These are phyloP conservation scores for Pristionchus arcanus DNA, from an alignment of 2,888 invertebrate species.

Conservation along the genomic window DNA sequence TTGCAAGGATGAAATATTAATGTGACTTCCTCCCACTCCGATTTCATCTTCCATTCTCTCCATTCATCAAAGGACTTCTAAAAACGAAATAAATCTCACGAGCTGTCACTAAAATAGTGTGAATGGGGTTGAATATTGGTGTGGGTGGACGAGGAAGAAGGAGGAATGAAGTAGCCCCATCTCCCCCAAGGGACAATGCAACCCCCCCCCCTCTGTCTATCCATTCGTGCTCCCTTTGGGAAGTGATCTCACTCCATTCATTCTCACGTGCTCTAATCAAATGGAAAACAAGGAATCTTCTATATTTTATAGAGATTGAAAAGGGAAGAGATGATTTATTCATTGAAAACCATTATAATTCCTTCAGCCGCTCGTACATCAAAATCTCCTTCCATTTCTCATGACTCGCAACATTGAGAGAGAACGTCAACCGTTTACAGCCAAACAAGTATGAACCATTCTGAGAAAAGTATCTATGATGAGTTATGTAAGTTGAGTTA, in stretches of 20 bases:
- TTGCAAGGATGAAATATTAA: neutral
- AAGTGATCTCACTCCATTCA: slow-evolving; percentile 1
- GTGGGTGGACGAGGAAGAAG: slow-evolving; percentile 23
- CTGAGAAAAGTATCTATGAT: neutral
- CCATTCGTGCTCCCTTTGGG: neutral
- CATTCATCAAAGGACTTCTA: neutral
- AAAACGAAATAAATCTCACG: slow-evolving; percentile 3
- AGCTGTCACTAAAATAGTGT: slow-evolving; percentile 29
- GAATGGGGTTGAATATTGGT: neutral
- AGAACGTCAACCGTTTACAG: neutral
- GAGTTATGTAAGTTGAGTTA: too few relatives aligned
- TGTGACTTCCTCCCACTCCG: slow-evolving; percentile 7
- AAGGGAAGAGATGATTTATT: slow-evolving; percentile 9
- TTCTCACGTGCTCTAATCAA: neutral
- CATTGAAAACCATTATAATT: neutral
- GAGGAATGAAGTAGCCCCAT: neutral
- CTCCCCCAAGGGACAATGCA: neutral
- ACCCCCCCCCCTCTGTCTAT: neutral
- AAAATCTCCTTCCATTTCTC: slow-evolving; percentile 23
- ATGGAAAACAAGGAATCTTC: slow-evolving; percentile 15
- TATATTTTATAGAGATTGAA: neutral
- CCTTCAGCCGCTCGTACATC: neutral
- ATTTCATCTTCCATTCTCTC: slow-evolving; percentile 8
- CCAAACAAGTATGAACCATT: neutral
- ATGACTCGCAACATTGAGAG: slow-evolving; percentile 21